Percentiles rank a stretch among this genome's conserved stretches.
phyloP scores from a whole-genome alignment of 2,797 vertebrate species.

The Crocidura indochinensis region DNA sequence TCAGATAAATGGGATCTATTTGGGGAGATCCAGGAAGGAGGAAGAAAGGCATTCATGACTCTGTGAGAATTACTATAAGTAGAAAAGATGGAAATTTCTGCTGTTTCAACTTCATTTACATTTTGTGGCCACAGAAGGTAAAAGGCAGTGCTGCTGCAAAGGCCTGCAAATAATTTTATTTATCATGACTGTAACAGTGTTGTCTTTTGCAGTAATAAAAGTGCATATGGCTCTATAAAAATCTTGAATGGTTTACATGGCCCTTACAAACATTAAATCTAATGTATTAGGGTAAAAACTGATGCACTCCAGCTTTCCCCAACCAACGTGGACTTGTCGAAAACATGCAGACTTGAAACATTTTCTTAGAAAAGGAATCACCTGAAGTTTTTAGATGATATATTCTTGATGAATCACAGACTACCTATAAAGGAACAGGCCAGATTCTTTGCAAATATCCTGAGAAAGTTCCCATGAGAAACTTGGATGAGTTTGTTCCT shows the following conservation, averaged over 20 bases:
- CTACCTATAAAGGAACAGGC: slow-evolving; percentile 47
- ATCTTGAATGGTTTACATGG: slow-evolving; percentile 78
- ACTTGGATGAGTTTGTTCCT: slow-evolving; percentile 20
- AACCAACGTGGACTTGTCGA: slow-evolving; percentile 6
- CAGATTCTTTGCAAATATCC: slow-evolving; percentile 58
- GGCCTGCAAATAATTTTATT: slow-evolving; percentile 78
- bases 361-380: slow-evolving; percentile 55
- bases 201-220: slow-evolving; percentile 84
- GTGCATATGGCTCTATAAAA: slow-evolving; percentile 76
- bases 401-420: slow-evolving; percentile 51
- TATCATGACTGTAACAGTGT: slow-evolving; percentile 76
- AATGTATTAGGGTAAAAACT: slow-evolving; percentile 76
- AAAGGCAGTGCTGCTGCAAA: slow-evolving; percentile 71
- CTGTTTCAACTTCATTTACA: slow-evolving; percentile 78
- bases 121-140: slow-evolving; percentile 77
- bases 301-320: slow-evolving; percentile 79
- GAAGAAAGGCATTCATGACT: slow-evolving; percentile 83
- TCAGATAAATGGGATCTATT: slow-evolving; percentile 91
- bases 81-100: slow-evolving; percentile 81
- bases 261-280: slow-evolving; percentile 75
- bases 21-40: slow-evolving; percentile 89
- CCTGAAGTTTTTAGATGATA: slow-evolving; percentile 27
- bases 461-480: slow-evolving; percentile 8
- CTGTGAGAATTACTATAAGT: slow-evolving; percentile 81
- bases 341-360: slow-evolving; percentile 51